Evolutionary conservation across 2,797 vertebrate genomes (phyloP), one percentile per base, ranked within the genome.

Genomic region (Mastacembelus armatus): DNA sequence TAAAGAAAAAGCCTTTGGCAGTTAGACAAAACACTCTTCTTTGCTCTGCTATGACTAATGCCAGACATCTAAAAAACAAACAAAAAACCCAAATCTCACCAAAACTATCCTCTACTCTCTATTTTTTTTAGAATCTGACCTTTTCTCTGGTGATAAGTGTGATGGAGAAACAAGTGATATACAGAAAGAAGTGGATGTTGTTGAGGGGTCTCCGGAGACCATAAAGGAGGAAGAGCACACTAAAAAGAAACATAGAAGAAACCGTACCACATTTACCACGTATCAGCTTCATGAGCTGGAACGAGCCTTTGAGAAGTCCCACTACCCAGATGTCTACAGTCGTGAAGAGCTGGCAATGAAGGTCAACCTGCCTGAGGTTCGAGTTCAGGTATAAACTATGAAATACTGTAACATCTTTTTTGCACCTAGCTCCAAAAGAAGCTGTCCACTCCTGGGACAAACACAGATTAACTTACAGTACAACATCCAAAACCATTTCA

Each of bases 281-380:
- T 97, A 96, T 79, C 97, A 98, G 89, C 92, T 98, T 11, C 95
- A 96, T 3, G 96, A 97, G 89, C 90, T 97, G 80, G 97, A 98
- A 77, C 86, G 94, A 4, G 97, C 95, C 12, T 97, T 97, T 0
- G 96, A 98, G 86, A 96, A 95, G 70, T 98, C 96, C 47, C 96
- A 98, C 86, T 97, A 97, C 74, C 96, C 96, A 0, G 96, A 98
- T 2, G 95, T 96, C 35, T 96, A 96, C 87, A 98, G 96, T 82
- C 94, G 96, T 0, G 96, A 97, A 78, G 97, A 98, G 85, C 77
- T 97, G 81, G 96, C 96, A 8, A 95, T 96, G 95, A 96, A 96
- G 76, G 96, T 97, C 87, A 97, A 96, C 86, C 89, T 97, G 59
- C 96, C 96, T 0, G 95, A 98, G 78, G 97, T 96, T 72, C 93